Conservation (phyloP, 2,797 vertebrate genomes). For the Enteromius unitaeniatus region DNA sequence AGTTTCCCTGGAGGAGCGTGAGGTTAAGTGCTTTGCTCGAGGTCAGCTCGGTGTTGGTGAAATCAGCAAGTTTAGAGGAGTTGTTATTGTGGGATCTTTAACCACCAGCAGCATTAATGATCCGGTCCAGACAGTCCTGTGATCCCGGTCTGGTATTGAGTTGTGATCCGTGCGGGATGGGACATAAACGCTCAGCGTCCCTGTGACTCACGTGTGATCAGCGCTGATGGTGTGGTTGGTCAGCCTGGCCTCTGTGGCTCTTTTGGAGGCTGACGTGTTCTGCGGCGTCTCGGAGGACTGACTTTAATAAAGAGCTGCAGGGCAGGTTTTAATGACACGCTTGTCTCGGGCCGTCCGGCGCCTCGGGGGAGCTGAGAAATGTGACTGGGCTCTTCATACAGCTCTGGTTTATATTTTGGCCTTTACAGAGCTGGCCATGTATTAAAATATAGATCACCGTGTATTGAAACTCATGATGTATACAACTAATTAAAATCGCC, state of each 20-base stretch:
- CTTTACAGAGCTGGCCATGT: conserved; percentile 5
- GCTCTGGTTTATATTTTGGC: conserved; percentile 46
- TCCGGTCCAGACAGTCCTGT: not conserved
- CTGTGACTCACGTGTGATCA: not conserved
- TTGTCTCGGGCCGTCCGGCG: conserved; percentile 76
- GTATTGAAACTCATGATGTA: not conserved
- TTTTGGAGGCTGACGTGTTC: conserved; percentile 84
- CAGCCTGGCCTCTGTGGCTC: conserved; percentile 73
- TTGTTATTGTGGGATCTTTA: not conserved
- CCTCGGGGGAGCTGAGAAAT: conserved; percentile 69
- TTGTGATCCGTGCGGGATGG: conserved; percentile 62
- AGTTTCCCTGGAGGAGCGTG: not conserved
- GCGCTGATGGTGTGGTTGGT: conserved; percentile 60
- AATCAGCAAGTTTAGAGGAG: not conserved
- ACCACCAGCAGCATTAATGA: not conserved
- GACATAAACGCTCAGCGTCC: not conserved
- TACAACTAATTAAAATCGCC: not conserved
- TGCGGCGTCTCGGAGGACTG: conserved; percentile 88
- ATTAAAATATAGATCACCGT: not conserved
- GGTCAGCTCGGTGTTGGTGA: not conserved
- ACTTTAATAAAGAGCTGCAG: conserved; percentile 90
- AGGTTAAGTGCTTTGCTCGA: not conserved
- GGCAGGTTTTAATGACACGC: conserved; percentile 81
- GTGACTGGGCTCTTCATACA: conserved; percentile 1
- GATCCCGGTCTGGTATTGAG: not conserved